Evolutionary conservation across 2,797 vertebrate species (phyloP).

Genomic region (Platyrinchus mystaceus): DNA sequence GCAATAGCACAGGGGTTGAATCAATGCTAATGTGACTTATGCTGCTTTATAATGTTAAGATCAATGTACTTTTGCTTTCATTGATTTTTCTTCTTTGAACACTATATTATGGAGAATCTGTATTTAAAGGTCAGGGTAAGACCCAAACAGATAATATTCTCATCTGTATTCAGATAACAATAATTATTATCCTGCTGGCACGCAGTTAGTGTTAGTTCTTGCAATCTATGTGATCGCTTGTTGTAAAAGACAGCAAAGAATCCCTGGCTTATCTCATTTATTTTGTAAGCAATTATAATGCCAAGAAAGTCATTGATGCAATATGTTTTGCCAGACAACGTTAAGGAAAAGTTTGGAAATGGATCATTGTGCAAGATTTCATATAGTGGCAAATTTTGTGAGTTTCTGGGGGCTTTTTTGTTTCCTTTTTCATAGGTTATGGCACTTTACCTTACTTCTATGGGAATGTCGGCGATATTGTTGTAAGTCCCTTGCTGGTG

Average conservation of each 20-base stretch:
- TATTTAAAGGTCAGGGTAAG: neutral
- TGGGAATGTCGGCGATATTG: constrained; percentile 95
- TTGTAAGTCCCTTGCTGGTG: constrained; percentile 96
- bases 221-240: neutral
- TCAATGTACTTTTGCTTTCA: constrained; percentile 17
- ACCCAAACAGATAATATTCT: neutral
- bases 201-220: neutral
- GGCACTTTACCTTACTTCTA: constrained; percentile 99
- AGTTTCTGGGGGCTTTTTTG: neutral
- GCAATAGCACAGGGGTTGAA: neutral
- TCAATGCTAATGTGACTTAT: constrained; percentile 11
- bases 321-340: neutral
- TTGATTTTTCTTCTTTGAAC: constrained; percentile 21
- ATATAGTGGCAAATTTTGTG: neutral
- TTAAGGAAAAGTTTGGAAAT: neutral
- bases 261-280: neutral
- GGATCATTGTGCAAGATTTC: neutral
- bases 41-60: constrained; percentile 17
- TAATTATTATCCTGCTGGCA: neutral
- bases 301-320: neutral
- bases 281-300: neutral
- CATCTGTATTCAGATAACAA: neutral
- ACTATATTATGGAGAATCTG: neutral
- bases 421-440: constrained; percentile 81
- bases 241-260: neutral